Percentiles rank a stretch among this genome's conserved stretches.
Evolutionary conservation across 2,888 invertebrate genomes (phyloP).

Genomic region (Rhimphoctona megacephalus): DNA sequence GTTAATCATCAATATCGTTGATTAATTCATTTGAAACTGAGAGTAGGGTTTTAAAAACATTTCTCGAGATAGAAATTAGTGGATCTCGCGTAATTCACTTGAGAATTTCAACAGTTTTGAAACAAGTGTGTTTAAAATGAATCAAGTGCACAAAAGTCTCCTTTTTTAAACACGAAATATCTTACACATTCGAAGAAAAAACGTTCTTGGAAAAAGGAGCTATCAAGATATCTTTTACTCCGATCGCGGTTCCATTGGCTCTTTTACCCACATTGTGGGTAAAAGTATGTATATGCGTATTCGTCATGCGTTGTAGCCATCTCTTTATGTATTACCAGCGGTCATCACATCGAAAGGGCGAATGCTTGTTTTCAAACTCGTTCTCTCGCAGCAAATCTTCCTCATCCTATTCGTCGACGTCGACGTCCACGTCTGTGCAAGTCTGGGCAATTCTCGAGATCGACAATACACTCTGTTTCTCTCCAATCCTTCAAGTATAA

Average conservation of each 20-base stretch:
- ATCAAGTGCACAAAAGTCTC: background rate
- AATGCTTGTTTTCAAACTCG: constrained; percentile 78
- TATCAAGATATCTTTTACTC: background rate
- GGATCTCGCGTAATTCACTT: background rate
- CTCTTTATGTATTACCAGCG: background rate
- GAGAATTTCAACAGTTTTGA: background rate
- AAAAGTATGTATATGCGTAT: too few species aligned
- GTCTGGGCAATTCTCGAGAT: too few species aligned
- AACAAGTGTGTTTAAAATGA: background rate
- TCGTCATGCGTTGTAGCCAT: background rate
- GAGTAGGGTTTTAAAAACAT: background rate
- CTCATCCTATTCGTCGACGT: constrained; percentile 39
- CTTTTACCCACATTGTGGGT: constrained; percentile 7
- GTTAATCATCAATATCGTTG: background rate
- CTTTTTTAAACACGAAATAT: background rate
- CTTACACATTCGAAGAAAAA: background rate
- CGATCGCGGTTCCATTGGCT: background rate
- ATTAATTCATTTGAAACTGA: background rate
- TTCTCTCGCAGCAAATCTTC: constrained; percentile 70
- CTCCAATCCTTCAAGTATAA: constrained; percentile 8
- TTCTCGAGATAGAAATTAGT: background rate
- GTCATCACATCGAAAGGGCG: constrained; percentile 68
- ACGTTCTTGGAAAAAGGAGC: background rate
- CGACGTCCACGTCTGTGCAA: constrained; percentile 7
- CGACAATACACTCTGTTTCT: constrained; percentile 31